Percentiles rank a stretch among this genome's conserved stretches.
Conservation (phyloP, 53 echinoderm and acorn worm species). For the Holothuria leucospilota region DNA sequence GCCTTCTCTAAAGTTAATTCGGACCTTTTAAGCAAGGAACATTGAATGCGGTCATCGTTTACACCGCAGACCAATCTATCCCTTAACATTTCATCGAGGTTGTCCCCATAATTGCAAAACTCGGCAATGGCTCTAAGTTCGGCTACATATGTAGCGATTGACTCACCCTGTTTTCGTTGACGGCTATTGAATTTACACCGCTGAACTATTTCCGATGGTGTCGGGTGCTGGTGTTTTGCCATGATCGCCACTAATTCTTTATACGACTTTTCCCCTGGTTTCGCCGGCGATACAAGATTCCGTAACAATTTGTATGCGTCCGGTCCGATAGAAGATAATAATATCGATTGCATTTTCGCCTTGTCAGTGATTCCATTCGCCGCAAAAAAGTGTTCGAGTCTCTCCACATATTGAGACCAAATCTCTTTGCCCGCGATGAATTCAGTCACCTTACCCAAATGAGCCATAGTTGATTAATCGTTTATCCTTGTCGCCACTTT, state of each 20-base stretch:
- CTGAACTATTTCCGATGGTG: slow-evolving; percentile 62
- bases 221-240: slow-evolving; percentile 57
- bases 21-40: background rate
- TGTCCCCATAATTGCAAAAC: slow-evolving; percentile 48
- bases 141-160: slow-evolving; percentile 8
- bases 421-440: background rate
- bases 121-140: slow-evolving; percentile 36
- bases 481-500: slow-evolving; percentile 53
- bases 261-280: slow-evolving; percentile 61
- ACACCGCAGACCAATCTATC: slow-evolving; percentile 50
- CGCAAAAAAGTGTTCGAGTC: slow-evolving; percentile 54
- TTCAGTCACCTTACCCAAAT: slow-evolving; percentile 30
- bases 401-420: slow-evolving; percentile 15
- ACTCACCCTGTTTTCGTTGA: background rate
- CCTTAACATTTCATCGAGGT: slow-evolving; percentile 4
- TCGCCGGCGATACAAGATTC: slow-evolving; percentile 53
- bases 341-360: slow-evolving; percentile 56
- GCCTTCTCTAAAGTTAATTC: slow-evolving; percentile 29
- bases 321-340: slow-evolving; percentile 54
- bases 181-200: slow-evolving; percentile 55
- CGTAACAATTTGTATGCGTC: slow-evolving; percentile 49
- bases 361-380: slow-evolving; percentile 51
- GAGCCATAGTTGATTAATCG: background rate
- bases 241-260: slow-evolving; percentile 48
- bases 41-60: slow-evolving; percentile 43